Conservation (phyloP, 2,888 invertebrate genomes). For the Lumbricus terrestris region DNA sequence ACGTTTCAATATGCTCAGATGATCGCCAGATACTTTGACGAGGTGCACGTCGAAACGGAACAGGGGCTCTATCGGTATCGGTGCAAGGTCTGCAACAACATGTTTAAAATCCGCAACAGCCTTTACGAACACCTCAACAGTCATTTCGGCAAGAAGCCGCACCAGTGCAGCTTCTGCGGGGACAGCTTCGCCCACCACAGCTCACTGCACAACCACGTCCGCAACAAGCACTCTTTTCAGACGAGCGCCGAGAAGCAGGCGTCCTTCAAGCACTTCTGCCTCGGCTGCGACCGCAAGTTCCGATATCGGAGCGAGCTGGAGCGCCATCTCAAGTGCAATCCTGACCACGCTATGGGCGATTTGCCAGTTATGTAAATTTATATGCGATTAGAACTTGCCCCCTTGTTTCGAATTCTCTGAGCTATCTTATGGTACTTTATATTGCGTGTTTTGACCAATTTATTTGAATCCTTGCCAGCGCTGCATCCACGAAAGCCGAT, state of each 20-base stretch:
- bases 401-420: not conserved
- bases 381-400: slow-evolving; percentile 3
- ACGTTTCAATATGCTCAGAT: slow-evolving; percentile 16
- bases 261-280: slow-evolving; percentile 26
- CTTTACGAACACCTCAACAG: slow-evolving; percentile 38
- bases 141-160: slow-evolving; percentile 34
- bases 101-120: slow-evolving; percentile 35
- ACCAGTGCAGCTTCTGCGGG: slow-evolving; percentile 34
- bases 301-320: slow-evolving; percentile 36
- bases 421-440: not conserved
- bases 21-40: slow-evolving; percentile 30
- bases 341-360: slow-evolving; percentile 46
- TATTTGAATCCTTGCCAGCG: not conserved
- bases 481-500: not conserved
- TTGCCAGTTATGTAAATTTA: not conserved
- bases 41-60: slow-evolving; percentile 31
- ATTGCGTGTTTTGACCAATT: not conserved
- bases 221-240: slow-evolving; percentile 34
- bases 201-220: slow-evolving; percentile 36
- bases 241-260: slow-evolving; percentile 33
- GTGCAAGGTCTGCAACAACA: slow-evolving; percentile 33
- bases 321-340: slow-evolving; percentile 32
- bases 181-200: slow-evolving; percentile 36
- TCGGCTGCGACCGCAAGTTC: slow-evolving; percentile 30
- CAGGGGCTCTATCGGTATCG: slow-evolving; percentile 32